These are phyloP conservation scores for Mizuhopecten yessoensis DNA, from an alignment of 1,140 invertebrate species.

Conservation along the genomic window DNA sequence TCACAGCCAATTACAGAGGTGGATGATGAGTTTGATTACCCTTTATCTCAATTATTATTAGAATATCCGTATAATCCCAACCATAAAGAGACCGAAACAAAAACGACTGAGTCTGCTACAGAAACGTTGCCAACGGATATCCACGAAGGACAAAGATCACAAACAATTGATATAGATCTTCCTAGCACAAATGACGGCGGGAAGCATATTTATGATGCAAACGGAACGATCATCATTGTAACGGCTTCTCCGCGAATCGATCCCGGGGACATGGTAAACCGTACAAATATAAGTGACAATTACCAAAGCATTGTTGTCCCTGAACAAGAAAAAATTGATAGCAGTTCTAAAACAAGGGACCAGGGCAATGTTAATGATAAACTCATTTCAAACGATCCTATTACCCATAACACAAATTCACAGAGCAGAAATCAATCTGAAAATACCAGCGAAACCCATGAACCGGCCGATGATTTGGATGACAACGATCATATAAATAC, in stretches of 20 bases:
- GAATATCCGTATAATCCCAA: background rate
- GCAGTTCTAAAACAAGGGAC: background rate
- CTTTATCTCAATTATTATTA: background rate
- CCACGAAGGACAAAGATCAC: background rate
- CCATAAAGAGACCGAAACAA: background rate
- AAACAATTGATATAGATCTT: background rate
- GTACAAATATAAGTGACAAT: background rate
- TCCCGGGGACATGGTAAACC: background rate
- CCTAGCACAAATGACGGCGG: background rate
- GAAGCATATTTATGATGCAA: background rate
- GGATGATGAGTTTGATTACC: background rate
- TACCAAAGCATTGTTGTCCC: background rate
- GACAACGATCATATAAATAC: background rate
- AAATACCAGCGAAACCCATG: too few species aligned
- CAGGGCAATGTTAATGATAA: background rate
- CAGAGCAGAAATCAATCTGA: background rate
- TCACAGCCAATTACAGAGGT: background rate
- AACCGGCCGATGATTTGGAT: background rate
- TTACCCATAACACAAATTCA: background rate
- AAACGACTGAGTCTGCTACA: background rate
- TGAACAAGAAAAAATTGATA: background rate
- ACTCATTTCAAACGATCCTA: background rate
- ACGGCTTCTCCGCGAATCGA: background rate
- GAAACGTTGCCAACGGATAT: background rate
- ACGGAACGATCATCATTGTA: conserved; percentile 10